Percentiles rank a stretch among this genome's conserved stretches.
Conservation (phyloP, 30 jellyfish, hydroid and myxozoan genomes). For the Phacellophora camtschatica region DNA sequence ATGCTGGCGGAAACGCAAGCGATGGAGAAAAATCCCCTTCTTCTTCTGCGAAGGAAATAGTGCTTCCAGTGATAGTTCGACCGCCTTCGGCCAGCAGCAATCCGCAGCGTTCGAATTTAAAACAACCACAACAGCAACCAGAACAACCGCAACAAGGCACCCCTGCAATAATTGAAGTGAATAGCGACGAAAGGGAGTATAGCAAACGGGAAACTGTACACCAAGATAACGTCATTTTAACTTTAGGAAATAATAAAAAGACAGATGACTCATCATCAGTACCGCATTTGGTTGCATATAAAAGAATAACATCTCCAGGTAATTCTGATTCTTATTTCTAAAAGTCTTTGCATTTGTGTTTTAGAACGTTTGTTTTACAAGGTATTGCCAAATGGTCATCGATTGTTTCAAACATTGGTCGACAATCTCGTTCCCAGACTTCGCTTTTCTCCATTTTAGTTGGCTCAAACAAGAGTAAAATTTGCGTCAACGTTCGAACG, state of each 20-base stretch:
- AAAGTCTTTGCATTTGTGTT: too few species aligned
- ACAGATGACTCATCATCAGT: neutral
- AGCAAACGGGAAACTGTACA: neutral
- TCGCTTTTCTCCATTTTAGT: too few species aligned
- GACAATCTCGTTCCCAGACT: too few species aligned
- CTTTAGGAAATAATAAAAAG: neutral
- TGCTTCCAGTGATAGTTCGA: slow-evolving; percentile 31
- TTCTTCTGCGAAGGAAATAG: neutral
- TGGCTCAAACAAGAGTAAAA: too few species aligned
- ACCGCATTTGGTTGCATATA: slow-evolving; percentile 49
- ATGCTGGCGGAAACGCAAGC: neutral
- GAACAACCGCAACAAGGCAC: neutral
- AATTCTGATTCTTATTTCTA: too few species aligned
- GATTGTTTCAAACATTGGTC: too few species aligned
- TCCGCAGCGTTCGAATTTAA: neutral
- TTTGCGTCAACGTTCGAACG: too few species aligned
- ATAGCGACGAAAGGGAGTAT: neutral
- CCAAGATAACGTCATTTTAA: neutral
- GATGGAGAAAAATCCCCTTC: neutral
- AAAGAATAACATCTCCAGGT: slow-evolving; percentile 19
- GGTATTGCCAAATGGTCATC: too few species aligned
- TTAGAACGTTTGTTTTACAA: too few species aligned
- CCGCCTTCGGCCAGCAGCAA: slow-evolving; percentile 35
- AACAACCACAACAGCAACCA: too few species aligned
- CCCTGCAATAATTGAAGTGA: neutral